A percentile compares a stretch with the other conserved stretches of the same genome.
Conservation (phyloP, 2,113 vertebrate genomes). For the Solea solea region DNA sequence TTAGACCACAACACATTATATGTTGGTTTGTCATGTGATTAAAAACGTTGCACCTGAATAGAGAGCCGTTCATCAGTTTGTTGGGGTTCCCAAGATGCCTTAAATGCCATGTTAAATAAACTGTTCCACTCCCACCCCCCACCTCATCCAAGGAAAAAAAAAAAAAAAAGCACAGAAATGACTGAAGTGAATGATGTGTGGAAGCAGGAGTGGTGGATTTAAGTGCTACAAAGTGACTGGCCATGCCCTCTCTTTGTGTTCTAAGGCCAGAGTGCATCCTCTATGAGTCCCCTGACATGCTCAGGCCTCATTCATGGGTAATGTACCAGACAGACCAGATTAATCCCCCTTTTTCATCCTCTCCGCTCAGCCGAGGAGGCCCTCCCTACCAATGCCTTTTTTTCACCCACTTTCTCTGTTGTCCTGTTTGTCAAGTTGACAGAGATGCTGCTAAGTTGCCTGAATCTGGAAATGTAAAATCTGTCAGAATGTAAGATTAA, state of each 20-base stretch:
- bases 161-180: conserved; percentile 13
- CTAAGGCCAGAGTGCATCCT: conserved; percentile 68
- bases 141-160: conserved; percentile 10
- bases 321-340: conserved; percentile 77
- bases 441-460: background rate
- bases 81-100: too few species aligned
- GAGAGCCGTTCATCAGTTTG: too few species aligned
- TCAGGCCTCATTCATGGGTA: conserved; percentile 74
- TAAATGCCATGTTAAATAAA: too few species aligned
- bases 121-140: too few species aligned
- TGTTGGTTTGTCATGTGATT: too few species aligned
- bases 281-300: conserved; percentile 60
- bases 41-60: too few species aligned
- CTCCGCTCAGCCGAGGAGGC: conserved; percentile 55
- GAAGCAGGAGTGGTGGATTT: conserved; percentile 49
- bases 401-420: conserved; percentile 49
- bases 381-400: conserved; percentile 31
- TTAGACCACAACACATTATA: too few species aligned
- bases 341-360: conserved; percentile 69
- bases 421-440: conserved; percentile 35
- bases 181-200: conserved; percentile 34
- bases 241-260: conserved; percentile 65
- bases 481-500: background rate
- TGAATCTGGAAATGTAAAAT: conserved; percentile 24
- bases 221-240: conserved; percentile 65